A percentile compares a stretch with the other conserved stretches of the same genome.
These are phyloP conservation scores for Oligia strigilis DNA, from an alignment of 2,888 invertebrate species.

Conservation along the genomic window DNA sequence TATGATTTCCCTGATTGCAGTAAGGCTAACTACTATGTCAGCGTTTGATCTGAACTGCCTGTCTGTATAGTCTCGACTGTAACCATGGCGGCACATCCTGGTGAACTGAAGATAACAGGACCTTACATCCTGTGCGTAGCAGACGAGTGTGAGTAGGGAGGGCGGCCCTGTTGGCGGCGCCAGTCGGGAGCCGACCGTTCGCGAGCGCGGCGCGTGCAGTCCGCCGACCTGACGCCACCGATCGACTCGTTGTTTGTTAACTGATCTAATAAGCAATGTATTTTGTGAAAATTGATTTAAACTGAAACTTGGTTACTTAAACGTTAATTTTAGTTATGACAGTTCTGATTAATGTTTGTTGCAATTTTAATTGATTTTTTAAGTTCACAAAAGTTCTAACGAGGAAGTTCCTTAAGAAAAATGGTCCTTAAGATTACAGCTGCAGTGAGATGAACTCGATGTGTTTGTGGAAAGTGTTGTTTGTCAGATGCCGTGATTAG, in stretches of 20 bases:
- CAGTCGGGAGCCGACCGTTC: constrained; percentile 63
- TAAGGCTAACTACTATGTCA: background rate
- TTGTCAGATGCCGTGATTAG: background rate
- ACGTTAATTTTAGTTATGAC: background rate
- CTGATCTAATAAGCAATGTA: background rate
- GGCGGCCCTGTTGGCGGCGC: constrained; percentile 49
- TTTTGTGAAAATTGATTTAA: background rate
- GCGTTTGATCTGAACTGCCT: no score
- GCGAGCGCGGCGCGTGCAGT: constrained; percentile 43
- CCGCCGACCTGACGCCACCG: constrained; percentile 4
- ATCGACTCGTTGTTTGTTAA: constrained; percentile 17
- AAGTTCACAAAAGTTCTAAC: constrained; percentile 8
- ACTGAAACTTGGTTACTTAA: background rate
- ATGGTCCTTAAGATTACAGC: background rate
- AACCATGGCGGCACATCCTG: background rate
- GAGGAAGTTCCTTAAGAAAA: background rate
- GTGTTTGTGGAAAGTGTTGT: background rate
- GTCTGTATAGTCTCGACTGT: background rate
- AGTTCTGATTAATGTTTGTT: background rate
- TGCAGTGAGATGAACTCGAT: background rate
- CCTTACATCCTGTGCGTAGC: constrained; percentile 4
- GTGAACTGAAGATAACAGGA: constrained; percentile 21
- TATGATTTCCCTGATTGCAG: background rate
- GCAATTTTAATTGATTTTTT: background rate
- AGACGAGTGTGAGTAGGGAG: constrained; percentile 8